phyloP scores from a whole-genome alignment of 2,888 invertebrate species.

The Didymodactylos carnosus region DNA sequence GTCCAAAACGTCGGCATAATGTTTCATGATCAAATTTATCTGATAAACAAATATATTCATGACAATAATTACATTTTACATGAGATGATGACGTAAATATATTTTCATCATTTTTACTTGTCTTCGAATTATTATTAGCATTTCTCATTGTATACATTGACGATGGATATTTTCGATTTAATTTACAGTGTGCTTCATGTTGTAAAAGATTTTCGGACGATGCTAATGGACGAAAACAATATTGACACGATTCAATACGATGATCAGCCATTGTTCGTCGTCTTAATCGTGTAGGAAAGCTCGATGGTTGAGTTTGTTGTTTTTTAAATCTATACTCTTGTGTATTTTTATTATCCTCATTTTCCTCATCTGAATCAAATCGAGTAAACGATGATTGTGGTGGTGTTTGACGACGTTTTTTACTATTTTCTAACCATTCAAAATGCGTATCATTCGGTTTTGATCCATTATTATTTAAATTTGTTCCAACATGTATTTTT shows the following conservation, averaged over 20 bases:
- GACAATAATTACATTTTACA: background rate
- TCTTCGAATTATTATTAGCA: background rate
- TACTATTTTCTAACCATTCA: background rate
- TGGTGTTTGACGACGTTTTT: background rate
- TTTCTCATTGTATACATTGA: no score
- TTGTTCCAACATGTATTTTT: background rate
- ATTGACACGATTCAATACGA: background rate
- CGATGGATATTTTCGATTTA: background rate
- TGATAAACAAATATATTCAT: background rate
- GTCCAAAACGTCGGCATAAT: background rate
- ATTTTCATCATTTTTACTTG: background rate
- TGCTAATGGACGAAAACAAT: background rate
- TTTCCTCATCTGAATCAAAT: background rate
- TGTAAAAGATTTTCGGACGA: background rate
- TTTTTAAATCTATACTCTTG: no score
- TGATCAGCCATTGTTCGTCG: background rate
- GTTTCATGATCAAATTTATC: background rate
- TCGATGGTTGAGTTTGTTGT: background rate
- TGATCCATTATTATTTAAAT: background rate
- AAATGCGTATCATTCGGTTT: background rate
- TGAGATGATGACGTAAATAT: background rate
- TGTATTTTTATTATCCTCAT: background rate
- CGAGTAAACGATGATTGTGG: background rate
- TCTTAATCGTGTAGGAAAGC: background rate
- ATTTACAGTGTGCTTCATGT: background rate